A percentile compares a stretch with the other conserved stretches of the same genome.
phyloP scores from a whole-genome alignment of 1,140 invertebrate species.

The Drosophila neocordata region DNA sequence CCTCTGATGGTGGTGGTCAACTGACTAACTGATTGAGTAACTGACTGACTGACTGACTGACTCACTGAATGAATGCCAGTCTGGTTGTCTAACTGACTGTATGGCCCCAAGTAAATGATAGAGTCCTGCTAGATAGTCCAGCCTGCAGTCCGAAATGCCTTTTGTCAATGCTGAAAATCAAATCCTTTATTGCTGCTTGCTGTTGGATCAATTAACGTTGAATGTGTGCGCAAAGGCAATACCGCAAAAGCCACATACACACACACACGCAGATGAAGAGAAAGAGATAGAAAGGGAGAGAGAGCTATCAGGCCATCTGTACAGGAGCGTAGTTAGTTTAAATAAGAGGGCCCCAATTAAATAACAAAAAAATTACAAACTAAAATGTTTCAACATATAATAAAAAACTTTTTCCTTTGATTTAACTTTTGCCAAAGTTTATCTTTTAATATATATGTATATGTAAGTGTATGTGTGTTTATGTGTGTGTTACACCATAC shows the following conservation, averaged over 20 bases:
- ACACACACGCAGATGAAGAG: conserved; percentile 22
- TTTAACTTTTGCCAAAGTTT: neutral
- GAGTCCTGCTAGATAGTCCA: conserved; percentile 42
- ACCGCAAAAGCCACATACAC: conserved; percentile 71
- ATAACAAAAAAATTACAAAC: neutral
- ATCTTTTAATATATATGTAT: neutral
- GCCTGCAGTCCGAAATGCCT: conserved; percentile 51
- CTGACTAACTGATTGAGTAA: conserved; percentile 25
- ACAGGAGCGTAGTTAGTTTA: neutral
- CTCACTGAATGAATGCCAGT: conserved; percentile 6
- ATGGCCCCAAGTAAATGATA: conserved; percentile 58
- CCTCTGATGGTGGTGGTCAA: conserved; percentile 5
- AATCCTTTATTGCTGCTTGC: conserved; percentile 81
- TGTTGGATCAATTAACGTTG: conserved; percentile 80
- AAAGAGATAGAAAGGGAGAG: neutral
- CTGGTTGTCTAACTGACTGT: conserved; percentile 7
- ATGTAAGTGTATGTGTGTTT: neutral
- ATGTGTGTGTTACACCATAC: conserved; percentile 28
- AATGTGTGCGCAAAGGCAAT: conserved; percentile 73
- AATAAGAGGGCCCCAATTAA: neutral
- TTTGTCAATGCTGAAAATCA: conserved; percentile 76
- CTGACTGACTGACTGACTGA: conserved; percentile 24
- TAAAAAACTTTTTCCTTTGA: neutral
- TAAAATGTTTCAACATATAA: neutral
- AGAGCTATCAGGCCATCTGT: neutral